Evolutionary conservation across 2,888 invertebrate genomes (phyloP).

Genomic region (Nomada lathburiana): DNA sequence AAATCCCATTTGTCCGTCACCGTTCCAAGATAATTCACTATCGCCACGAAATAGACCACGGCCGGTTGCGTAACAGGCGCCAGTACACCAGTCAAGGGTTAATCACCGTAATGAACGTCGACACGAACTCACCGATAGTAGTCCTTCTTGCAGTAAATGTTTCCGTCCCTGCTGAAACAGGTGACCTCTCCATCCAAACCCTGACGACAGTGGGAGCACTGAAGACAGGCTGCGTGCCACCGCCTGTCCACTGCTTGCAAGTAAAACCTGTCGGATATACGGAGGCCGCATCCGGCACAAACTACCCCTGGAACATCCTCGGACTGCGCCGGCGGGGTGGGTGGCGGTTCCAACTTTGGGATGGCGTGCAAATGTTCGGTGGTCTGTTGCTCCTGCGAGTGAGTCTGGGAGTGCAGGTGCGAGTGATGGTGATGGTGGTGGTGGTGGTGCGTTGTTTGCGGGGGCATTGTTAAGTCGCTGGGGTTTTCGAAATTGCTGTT

Average conservation of each 20-base stretch:
- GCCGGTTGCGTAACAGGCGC: slow-evolving; percentile 7
- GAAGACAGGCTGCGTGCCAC: slow-evolving; percentile 96
- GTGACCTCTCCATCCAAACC: slow-evolving; percentile 95
- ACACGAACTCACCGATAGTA: slow-evolving; percentile 93
- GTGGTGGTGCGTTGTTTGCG: slow-evolving; percentile 80
- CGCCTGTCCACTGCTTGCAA: slow-evolving; percentile 95
- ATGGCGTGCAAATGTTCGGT: slow-evolving; percentile 85
- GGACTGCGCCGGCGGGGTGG: slow-evolving; percentile 80
- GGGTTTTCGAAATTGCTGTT: slow-evolving; percentile 77
- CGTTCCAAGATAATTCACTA: not conserved
- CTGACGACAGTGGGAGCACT: slow-evolving; percentile 95
- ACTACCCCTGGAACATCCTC: slow-evolving; percentile 85
- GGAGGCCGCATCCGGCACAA: slow-evolving; percentile 95
- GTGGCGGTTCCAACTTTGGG: slow-evolving; percentile 86
- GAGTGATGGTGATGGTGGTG: slow-evolving; percentile 77
- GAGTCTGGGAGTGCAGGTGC: slow-evolving; percentile 70
- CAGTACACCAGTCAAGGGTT: slow-evolving; percentile 16
- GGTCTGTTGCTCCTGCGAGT: slow-evolving; percentile 79
- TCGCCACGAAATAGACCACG: slow-evolving; percentile 11
- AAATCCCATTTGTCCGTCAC: not conserved
- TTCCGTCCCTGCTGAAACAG: slow-evolving; percentile 96
- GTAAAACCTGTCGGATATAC: slow-evolving; percentile 95
- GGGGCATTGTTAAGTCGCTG: slow-evolving; percentile 80
- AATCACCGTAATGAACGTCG: slow-evolving; percentile 34
- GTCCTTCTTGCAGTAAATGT: slow-evolving; percentile 98